Base-by-base conservation (phyloP, 2,113 vertebrate genomes). In the Pyxicephalus adspersus region DNA sequence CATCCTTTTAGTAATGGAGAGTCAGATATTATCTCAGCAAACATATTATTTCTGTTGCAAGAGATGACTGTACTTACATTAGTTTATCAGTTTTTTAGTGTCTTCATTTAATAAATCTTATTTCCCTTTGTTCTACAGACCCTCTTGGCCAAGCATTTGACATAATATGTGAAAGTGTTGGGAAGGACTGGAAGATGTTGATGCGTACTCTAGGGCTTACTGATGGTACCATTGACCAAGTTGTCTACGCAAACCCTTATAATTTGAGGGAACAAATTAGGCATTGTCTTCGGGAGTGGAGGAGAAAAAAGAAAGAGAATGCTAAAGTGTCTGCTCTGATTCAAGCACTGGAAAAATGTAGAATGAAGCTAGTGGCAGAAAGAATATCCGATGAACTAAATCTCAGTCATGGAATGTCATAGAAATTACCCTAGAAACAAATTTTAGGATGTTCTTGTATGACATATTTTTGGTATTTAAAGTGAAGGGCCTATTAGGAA, bases 291-390 rank as follows among this genome's bases (percentile, higher is more conserved):
- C 83, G 76, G 5, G 87, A 90, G 77, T 98, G 97, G 97, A 90
- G 84, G 87, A 91, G 3, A 71, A 26, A 2, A 0, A 80, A 63
- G 52, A 83, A 77, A 68, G 89, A 82, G 1, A 67, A 87, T 0
- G 94, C 94, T 1, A 86, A 74, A 0, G 88, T 84, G 8, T 7
- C 86, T 1, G 79, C 81, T 0, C 87, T 98, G 64, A 81, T 96
- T 0, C 7, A 4, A 1, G 92, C 89, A 0, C 92, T 98, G 22
- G 87, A 93, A 63, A 18, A 0, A 52, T 95, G 94, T 75, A 17
- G 3, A 0, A 15, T 92, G 67, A 96, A 95, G 78, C 85, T 93
- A 45, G 95, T 93, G 1, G 96, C 95, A 0, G 96, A 98, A 78
- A 83, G 20, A 1, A 66, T 96, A 0, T 84, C 88, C 71, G 85